Base-by-base conservation (phyloP, 2,113 vertebrate genomes). In the Eidolon helvum region DNA sequence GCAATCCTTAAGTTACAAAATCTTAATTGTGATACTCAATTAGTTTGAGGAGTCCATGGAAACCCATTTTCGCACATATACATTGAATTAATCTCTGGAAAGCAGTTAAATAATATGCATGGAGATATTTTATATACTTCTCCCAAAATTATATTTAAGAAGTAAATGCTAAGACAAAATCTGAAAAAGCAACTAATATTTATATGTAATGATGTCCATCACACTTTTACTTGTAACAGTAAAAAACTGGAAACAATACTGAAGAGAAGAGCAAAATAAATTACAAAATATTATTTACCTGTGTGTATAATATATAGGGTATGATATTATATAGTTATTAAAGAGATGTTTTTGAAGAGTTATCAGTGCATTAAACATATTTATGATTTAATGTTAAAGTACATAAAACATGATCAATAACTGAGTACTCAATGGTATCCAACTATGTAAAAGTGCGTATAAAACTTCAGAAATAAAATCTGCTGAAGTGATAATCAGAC, bases 311-410 rank as follows among this genome's bases (percentile, higher is more conserved):
- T 78, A 55, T 53, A 10, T 24, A 28, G 3, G 3, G 38, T 78
- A 2, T 19, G 4, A 21, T n/a, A 14, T 33, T 61, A 35, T 3
- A 3, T 0, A 61, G 45, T 84, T 74, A 74, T 84, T 65, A 84
- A 87, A 65, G n/a, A 91, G 10, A 63, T 75, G 15, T 26, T 38
- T 97, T 80, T 91, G 35, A 85, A 94, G 57, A 84, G 38, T 90
- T 65, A 87, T 8, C 26, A 79, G 35, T 84, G 8, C 15, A 22
- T 2, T 92, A 71, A 84, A 75, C 63, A 30, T 61, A 66, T 43
- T 96, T 48, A n/a, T 83, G 19, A 28, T 87, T 94, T 72, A 84
- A 85, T 24, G 18, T 59, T 92, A 45, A 88, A 68, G 2, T 91
- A 35, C 92, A 40, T 33, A 75, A 87, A 77, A 6, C 4, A 7